phyloP scores from a whole-genome alignment of 2,113 vertebrate species.

The Hemibagrus wyckioides region DNA sequence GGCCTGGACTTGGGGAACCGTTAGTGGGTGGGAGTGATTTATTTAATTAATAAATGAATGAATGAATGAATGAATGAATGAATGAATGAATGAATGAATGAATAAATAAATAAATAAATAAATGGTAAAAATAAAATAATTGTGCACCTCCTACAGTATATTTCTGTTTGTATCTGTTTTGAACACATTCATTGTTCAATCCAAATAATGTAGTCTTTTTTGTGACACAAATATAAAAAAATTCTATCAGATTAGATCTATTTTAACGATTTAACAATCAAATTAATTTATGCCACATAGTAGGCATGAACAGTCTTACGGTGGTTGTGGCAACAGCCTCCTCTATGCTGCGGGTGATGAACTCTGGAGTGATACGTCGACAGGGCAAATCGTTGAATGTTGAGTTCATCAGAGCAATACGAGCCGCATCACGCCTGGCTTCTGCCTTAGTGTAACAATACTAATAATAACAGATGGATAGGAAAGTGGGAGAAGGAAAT shows the following conservation, averaged over 20 bases:
- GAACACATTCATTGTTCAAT: background rate
- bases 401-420: constrained; percentile 89
- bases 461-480: constrained; percentile 58
- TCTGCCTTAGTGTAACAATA: constrained; percentile 85
- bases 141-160: background rate
- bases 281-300: too few species aligned
- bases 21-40: too few species aligned
- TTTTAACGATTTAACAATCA: background rate
- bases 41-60: too few species aligned
- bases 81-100: too few species aligned
- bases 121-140: background rate
- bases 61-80: too few species aligned
- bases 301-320: constrained; percentile 65
- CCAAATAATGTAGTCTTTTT: background rate
- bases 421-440: constrained; percentile 86
- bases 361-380: constrained; percentile 81
- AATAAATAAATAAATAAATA: background rate
- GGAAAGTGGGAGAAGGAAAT: background rate
- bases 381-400: constrained; percentile 87
- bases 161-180: background rate
- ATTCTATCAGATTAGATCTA: too few species aligned
- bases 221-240: background rate
- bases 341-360: constrained; percentile 81
- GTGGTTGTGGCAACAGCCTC: constrained; percentile 80
- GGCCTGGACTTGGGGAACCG: too few species aligned